Base-by-base conservation (phyloP, 2,888 invertebrate species). In the Anodontia alba region DNA sequence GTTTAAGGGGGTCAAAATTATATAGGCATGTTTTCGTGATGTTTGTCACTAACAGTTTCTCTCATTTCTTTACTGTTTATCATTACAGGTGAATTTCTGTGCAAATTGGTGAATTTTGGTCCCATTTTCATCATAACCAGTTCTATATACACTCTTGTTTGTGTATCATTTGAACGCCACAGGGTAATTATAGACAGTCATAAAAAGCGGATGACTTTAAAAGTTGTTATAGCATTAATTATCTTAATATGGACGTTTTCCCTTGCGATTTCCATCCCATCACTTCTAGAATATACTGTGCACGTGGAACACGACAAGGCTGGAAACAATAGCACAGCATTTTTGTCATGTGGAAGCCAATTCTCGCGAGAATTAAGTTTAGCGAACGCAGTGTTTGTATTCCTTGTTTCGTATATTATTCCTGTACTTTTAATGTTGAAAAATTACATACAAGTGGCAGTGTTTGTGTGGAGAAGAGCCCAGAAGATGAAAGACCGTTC, bases 301-400 rank as follows among this genome's bases (percentile, higher is more conserved):
- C 62, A 62, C 33, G 23, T 33, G 5, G n/a, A 29, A 8, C 62
- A 62, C n/a, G 62, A 31, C 33, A 12, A 1, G 17, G 33, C 33
- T 3, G 33, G 29, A 17, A 29, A 62, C 62, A 33, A 62, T 12
- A 23, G 10, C 12, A 62, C 20, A 3, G 17, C 33, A 62, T 8
- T 29, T 31, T 10, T 33, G 62, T 8, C 23, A 10, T 62, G 62
- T 33, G 62, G n/a, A 23, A 62, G 62, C 23, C 23, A 62, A 33
- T 29, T 62, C 12, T 62, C 62, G 12, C 17, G 29, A 1, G 23
- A 29, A 31, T 62, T 29, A 17, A 23, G 29, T 33, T 23, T 62
- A 29, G 10, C 49, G n/a, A 90, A 90, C 67, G 89, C 89, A 15
- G 51, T 87, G 12, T 76, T 86, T 43, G 71, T 90, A 20, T 75